Base-by-base conservation (phyloP, 2,888 invertebrate species). In the Malthinus flaveolus region DNA sequence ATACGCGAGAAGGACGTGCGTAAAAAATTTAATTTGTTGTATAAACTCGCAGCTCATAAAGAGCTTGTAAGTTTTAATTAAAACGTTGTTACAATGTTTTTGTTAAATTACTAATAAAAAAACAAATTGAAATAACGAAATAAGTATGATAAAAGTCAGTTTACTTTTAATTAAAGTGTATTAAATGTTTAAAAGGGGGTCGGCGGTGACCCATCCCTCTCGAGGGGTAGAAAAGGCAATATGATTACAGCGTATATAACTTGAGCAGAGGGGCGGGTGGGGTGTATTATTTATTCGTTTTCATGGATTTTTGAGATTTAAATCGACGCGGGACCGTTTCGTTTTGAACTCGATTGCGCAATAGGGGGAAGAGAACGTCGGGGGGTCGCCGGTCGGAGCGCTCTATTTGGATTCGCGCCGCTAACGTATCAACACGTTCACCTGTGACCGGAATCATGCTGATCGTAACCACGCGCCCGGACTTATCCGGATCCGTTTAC, bases 291-390 rank as follows among this genome's bases (percentile, higher is more conserved):
- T 79, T 78, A 79, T 79, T 78, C 78, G 76, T 77, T 79, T 79
- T 77, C 78, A 79, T 79, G 78, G 78, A 79, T 79, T 79, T 79
- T 79, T 78, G 79, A 78, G 78, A 78, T 78, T 78, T 75, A 74
- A 74, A 77, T 77, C 80, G 79, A 77, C 80, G 80, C 80, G 79
- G 79, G 79, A 73, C 79, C 70, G 67, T 70, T 50, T 45, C 37
- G 61, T 68, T 73, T 66, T 60, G 55, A 68, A 62, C 61, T 59
- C 63, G 69, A 71, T 69, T 73, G 78, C 79, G 79, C 79, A 79
- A 71, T 68, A 69, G 72, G 73, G 61, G 66, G 66, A 68, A 73
- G 73, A 73, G 71, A 67, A 68, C 48, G 57, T 53, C 59, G 62
- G 69, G 71, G 74, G 75, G 71, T 71, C 75, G 72, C 66, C 69